Conservation (phyloP, 2,797 vertebrate species). For the Malacoraja senta region DNA sequence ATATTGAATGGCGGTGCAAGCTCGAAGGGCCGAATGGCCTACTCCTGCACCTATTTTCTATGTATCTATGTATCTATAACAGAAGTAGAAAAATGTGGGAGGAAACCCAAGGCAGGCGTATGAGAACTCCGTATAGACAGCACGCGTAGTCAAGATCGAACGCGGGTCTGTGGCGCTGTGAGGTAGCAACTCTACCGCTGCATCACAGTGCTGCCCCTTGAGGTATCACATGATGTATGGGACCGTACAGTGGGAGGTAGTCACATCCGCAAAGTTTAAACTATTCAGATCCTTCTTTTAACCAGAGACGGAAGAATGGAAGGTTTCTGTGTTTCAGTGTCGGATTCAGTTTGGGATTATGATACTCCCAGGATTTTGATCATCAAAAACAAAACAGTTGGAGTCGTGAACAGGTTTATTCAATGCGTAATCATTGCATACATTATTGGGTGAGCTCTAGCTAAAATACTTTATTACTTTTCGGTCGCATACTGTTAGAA, state of each 20-base stretch:
- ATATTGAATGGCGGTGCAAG: no score
- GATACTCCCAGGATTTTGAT: conserved; percentile 74
- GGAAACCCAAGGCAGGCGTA: no score
- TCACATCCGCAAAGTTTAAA: not conserved
- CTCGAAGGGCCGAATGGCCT: no score
- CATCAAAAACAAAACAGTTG: conserved; percentile 65
- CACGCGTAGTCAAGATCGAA: no score
- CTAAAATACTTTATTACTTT: not conserved
- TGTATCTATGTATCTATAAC: no score
- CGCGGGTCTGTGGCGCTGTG: no score
- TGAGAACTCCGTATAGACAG: no score
- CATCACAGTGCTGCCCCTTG: no score
- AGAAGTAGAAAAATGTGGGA: no score
- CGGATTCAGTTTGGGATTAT: conserved; percentile 63
- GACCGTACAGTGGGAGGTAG: not conserved
- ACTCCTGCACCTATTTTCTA: no score
- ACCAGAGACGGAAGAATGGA: not conserved
- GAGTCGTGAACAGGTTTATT: conserved; percentile 64
- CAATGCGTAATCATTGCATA: conserved; percentile 72
- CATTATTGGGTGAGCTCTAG: conserved; percentile 68
- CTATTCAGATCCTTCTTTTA: no score
- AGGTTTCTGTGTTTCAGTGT: not conserved
- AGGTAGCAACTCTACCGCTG: no score
- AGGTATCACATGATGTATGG: not conserved
- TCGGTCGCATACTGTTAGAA: not conserved